Percentiles rank a stretch among this genome's conserved stretches.
These are phyloP conservation scores for Embidobia sp. DNA, from an alignment of 2,888 invertebrate species.

Conservation along the genomic window DNA sequence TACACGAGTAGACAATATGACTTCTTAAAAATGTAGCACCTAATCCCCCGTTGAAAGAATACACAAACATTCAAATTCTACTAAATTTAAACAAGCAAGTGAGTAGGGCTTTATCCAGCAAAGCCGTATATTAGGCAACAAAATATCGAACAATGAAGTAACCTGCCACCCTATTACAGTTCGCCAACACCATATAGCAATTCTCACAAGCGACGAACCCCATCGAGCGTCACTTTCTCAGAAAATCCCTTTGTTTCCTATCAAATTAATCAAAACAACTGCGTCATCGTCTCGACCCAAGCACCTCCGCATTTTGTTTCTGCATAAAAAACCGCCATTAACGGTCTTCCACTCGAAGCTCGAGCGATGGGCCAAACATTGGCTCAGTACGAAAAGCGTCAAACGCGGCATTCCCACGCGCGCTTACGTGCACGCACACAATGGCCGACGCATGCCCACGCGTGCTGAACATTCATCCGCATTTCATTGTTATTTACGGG, in stretches of 20 bases:
- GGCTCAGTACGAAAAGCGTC: slow-evolving; percentile 30
- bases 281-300: slow-evolving; percentile 22
- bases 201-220: slow-evolving; percentile 5
- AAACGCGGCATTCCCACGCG: slow-evolving; percentile 60
- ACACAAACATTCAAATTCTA: too few relatives aligned
- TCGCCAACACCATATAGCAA: neutral
- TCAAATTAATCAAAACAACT: slow-evolving; percentile 33
- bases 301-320: slow-evolving; percentile 24
- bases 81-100: too few relatives aligned
- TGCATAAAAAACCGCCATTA: slow-evolving; percentile 33
- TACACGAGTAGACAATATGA: too few relatives aligned
- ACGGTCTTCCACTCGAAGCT: slow-evolving; percentile 17
- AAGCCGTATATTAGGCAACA: too few relatives aligned
- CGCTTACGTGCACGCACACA: slow-evolving; percentile 57
- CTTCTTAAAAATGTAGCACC: too few relatives aligned
- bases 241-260: slow-evolving; percentile 19
- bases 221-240: neutral
- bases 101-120: too few relatives aligned
- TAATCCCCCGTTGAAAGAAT: too few relatives aligned
- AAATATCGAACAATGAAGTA: too few relatives aligned
- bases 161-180: too few relatives aligned
- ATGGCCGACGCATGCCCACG: slow-evolving; percentile 59
- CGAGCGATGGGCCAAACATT: slow-evolving; percentile 25
- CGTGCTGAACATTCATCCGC: slow-evolving; percentile 62
- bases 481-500: slow-evolving; percentile 59